phyloP scores from a whole-genome alignment of 2,797 vertebrate species.

The Poecilia velifera region DNA sequence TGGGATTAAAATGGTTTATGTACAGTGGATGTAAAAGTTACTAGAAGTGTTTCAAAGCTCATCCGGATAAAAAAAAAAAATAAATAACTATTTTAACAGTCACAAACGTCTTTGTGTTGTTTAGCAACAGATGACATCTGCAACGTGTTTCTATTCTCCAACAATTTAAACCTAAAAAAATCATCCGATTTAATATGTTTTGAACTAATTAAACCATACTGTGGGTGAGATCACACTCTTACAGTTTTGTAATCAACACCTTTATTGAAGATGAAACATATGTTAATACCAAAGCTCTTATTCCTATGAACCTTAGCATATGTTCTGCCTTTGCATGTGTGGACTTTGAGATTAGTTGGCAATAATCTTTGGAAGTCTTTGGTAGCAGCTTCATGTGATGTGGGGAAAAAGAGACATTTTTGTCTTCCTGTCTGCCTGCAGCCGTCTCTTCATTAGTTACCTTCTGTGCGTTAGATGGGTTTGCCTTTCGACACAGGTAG shows the following conservation, averaged over 20 bases:
- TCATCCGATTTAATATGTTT: conserved; percentile 15
- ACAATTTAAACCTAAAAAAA: conserved; percentile 13
- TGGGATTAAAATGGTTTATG: not conserved
- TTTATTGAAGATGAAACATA: conserved; percentile 29
- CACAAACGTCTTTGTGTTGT: not conserved
- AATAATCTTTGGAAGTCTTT: conserved; percentile 7
- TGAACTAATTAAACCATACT: conserved; percentile 34
- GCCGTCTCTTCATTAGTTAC: conserved; percentile 49
- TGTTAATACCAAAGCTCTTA: conserved; percentile 20
- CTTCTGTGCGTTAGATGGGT: conserved; percentile 50
- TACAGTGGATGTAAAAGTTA: not conserved
- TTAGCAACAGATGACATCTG: not conserved
- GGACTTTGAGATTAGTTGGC: conserved; percentile 9
- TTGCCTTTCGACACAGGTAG: conserved; percentile 56
- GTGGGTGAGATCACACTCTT: conserved; percentile 43
- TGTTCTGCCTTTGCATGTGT: conserved; percentile 18
- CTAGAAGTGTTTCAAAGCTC: not conserved
- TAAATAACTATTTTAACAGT: not conserved
- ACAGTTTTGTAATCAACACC: conserved; percentile 51
- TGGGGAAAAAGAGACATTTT: conserved; percentile 15
- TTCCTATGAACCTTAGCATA: conserved; percentile 24
- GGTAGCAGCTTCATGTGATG: conserved; percentile 6
- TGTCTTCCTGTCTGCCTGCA: conserved; percentile 40
- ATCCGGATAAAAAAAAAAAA: not conserved
- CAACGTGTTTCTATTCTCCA: not conserved